phyloP scores from a whole-genome alignment of 2,888 invertebrate species.

The Ichneumon xanthorius region DNA sequence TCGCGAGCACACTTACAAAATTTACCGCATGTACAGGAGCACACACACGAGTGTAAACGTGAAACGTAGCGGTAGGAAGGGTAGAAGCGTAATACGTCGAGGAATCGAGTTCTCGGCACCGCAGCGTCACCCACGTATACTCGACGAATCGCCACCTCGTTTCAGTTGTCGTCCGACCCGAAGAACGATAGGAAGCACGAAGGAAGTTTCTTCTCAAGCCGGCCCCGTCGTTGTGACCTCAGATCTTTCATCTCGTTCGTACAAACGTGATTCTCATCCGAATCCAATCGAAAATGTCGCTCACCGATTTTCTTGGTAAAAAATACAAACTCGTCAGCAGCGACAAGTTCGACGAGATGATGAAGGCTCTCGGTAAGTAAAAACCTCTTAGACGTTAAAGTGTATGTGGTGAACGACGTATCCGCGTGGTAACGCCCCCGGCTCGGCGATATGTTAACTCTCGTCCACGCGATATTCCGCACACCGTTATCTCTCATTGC shows the following conservation, averaged over 20 bases:
- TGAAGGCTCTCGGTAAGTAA: constrained; percentile 93
- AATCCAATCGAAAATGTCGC: constrained; percentile 59
- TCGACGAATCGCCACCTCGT: constrained; percentile 50
- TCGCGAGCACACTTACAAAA: neutral
- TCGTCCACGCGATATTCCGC: constrained; percentile 41
- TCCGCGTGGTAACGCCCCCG: neutral
- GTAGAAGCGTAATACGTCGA: constrained; percentile 19
- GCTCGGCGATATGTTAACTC: neutral
- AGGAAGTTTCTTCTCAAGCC: constrained; percentile 4
- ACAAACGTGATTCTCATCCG: neutral
- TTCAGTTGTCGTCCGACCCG: constrained; percentile 64
- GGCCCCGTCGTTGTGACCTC: constrained; percentile 1
- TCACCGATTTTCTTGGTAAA: constrained; percentile 87
- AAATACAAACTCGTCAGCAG: constrained; percentile 92
- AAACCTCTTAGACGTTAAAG: constrained; percentile 4
- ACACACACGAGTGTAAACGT: neutral
- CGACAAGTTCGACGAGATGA: constrained; percentile 95
- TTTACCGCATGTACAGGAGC: neutral
- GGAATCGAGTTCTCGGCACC: constrained; percentile 13
- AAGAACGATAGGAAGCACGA: constrained; percentile 56
- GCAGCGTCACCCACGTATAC: constrained; percentile 54
- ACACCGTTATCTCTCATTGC: neutral
- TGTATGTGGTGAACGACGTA: constrained; percentile 29
- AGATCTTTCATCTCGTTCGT: neutral
- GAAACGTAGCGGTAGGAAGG: neutral